Percentiles rank a stretch among this genome's conserved stretches.
These are phyloP conservation scores for Cervus canadensis DNA, from an alignment of 2,113 vertebrate species.

Conservation along the genomic window DNA sequence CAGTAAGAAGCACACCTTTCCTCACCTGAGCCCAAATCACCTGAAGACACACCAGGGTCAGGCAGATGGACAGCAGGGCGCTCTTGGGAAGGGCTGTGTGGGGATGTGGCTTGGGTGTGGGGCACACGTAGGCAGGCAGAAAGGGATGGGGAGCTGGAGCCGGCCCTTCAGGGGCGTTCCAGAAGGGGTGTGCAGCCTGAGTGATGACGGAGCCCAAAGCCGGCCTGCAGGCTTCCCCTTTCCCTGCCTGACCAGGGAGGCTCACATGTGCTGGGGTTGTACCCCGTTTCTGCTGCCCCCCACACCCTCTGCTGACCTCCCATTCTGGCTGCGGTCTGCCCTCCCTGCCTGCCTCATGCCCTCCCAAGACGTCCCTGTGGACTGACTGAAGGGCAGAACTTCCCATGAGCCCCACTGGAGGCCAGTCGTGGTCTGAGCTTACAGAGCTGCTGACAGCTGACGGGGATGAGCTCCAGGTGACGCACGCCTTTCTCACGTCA, in stretches of 20 bases:
- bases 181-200: not conserved
- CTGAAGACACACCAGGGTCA: not conserved
- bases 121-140: not conserved
- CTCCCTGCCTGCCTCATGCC: not conserved
- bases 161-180: accelerated
- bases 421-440: not conserved
- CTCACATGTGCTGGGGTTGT: not conserved
- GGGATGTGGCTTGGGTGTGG: not conserved
- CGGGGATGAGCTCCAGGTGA: not conserved
- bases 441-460: not conserved
- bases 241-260: not conserved
- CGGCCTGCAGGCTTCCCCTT: not conserved
- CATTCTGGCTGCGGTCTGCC: not conserved
- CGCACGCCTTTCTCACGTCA: accelerated
- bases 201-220: not conserved
- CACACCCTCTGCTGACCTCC: not conserved
- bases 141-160: not conserved
- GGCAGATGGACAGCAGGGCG: not conserved
- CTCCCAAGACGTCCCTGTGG: not conserved
- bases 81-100: not conserved
- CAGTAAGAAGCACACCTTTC: accelerated
- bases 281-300: not conserved
- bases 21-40: not conserved
- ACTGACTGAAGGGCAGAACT: not conserved
- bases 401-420: not conserved